These are phyloP conservation scores for Ambastaia sidthimunki DNA, from an alignment of 2,797 vertebrate species.

Conservation along the genomic window DNA sequence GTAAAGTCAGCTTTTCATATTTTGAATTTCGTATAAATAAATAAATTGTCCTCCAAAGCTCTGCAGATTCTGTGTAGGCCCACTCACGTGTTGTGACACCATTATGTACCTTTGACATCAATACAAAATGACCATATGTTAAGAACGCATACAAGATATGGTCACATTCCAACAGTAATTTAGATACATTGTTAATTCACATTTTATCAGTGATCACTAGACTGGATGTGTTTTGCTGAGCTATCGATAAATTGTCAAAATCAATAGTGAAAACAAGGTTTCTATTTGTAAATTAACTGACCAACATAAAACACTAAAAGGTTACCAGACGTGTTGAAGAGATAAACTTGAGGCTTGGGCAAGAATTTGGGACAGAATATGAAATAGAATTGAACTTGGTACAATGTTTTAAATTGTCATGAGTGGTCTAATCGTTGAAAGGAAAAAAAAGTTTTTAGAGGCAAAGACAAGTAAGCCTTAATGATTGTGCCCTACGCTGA, in stretches of 20 bases:
- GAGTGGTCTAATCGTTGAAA: conserved; percentile 5
- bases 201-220: conserved; percentile 31
- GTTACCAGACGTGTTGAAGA: background rate
- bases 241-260: conserved; percentile 1
- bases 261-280: background rate
- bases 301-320: background rate
- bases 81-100: conserved; percentile 13
- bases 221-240: background rate
- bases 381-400: background rate
- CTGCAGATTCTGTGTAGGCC: background rate
- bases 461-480: conserved; percentile 6
- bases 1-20: background rate
- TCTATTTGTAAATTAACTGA: conserved; percentile 6
- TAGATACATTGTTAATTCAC: conserved; percentile 49
- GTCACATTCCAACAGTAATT: conserved; percentile 52
- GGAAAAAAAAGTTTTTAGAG: conserved; percentile 5
- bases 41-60: background rate
- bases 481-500: conserved; percentile 43
- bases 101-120: conserved; percentile 57
- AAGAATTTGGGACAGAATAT: conserved; percentile 6
- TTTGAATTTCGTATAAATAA: background rate
- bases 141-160: conserved; percentile 37
- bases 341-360: background rate
- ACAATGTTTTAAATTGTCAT: conserved; percentile 2
- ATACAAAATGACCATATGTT: conserved; percentile 55